phyloP scores from a whole-genome alignment of 2,888 invertebrate genomes.

The Digitonthophagus gazella region DNA sequence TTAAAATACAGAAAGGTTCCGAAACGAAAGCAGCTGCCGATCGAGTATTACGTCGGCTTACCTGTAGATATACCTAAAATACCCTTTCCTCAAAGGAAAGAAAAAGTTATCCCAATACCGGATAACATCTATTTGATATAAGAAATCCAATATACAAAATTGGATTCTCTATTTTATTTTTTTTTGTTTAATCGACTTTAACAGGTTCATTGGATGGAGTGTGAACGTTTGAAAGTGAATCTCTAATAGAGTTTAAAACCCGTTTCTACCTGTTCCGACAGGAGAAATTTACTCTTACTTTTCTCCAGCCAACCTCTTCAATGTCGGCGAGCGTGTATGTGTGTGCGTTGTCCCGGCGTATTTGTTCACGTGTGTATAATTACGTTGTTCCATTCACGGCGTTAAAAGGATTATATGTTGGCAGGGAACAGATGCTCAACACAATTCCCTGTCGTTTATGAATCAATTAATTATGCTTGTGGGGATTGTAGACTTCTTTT shows the following conservation, averaged over 20 bases:
- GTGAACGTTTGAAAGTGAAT: background rate
- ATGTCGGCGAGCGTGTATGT: background rate
- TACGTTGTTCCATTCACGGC: background rate
- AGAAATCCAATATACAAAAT: background rate
- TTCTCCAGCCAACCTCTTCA: background rate
- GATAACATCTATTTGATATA: too few relatives aligned
- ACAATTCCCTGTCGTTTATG: background rate
- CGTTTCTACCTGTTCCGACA: background rate
- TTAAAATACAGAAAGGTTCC: background rate
- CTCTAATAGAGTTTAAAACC: background rate
- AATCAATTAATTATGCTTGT: background rate
- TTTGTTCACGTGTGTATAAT: background rate
- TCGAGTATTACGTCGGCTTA: background rate
- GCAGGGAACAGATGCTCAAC: background rate
- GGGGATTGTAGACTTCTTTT: background rate
- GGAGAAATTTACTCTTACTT: background rate
- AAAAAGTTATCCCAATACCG: background rate
- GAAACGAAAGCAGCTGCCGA: background rate
- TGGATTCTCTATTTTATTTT: background rate
- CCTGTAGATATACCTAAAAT: background rate
- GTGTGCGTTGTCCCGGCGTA: background rate
- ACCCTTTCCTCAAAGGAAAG: background rate
- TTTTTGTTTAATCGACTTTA: background rate
- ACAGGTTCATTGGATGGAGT: background rate
- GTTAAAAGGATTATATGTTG: background rate